Evolutionary conservation across 2,113 vertebrate genomes (phyloP), one percentile per base, ranked within the genome.

Genomic region (Trogon surrucura): DNA sequence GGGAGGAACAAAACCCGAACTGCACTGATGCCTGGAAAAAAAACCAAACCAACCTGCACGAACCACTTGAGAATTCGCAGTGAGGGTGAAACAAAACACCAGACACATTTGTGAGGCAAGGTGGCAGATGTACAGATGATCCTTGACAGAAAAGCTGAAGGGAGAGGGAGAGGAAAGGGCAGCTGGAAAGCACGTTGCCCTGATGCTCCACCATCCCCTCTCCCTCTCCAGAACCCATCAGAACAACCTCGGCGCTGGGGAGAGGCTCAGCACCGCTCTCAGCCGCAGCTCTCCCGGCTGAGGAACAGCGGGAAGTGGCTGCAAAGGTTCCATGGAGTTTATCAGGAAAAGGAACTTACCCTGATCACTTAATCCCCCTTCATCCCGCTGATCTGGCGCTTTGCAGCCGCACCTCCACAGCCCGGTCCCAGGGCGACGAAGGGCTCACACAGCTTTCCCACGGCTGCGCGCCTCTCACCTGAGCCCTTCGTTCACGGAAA

Each of bases 31-130:
- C 48, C 48, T 75, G 69, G 73, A 30, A 53, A 75, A 60, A 60
- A 34, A 41, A 11, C 41, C 41, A 41, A 89, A 45, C 10, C 5
- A 17, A 13, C 10, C 19, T 41, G 41, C 32, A 32, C 23, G 77
- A 77, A 56, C 27, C 83, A 91, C 74, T 70, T 53, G 34, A 85
- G 93, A 91, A 95, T 85, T 73, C 86, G 85, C 94, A 82, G 62
- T 78, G 54, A 86, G 75, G 88, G 94, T 53, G 66, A 71, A 96
- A 82, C 45, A 71, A 93, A 96, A 92, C 73, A 75, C 70, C 87
- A 89, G 94, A 91, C 62, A 65, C 86, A 77, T 83, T 92, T 80
- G 69, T 1, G 8, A 95, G 58, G 47, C 6, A 6, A 88, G 81
- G 66, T 48, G 53, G 69, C 53, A 87, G n/a, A 22, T 69, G 71